Evolutionary conservation across 2,113 vertebrate species (phyloP).

Genomic region (Nerophis ophidion): DNA sequence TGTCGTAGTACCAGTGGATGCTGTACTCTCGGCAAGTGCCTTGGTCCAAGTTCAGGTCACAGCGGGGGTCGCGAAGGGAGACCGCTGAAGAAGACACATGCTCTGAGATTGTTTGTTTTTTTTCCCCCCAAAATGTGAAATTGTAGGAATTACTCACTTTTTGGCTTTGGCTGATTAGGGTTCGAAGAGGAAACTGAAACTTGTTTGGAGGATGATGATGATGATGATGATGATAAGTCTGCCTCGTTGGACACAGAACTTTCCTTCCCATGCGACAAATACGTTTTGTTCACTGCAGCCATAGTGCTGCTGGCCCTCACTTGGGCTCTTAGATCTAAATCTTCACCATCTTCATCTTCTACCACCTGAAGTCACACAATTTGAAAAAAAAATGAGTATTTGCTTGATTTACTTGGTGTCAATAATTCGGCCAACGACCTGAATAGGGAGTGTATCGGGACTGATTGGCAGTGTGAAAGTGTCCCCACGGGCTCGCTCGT

Average conservation of each 20-base stretch:
- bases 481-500: constrained; percentile 50
- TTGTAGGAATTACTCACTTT: constrained; percentile 51
- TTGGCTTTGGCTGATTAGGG: constrained; percentile 26
- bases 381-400: neutral
- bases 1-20: constrained; percentile 81
- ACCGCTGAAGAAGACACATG: constrained; percentile 53
- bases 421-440: constrained; percentile 43
- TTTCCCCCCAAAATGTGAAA: neutral
- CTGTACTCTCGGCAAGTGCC: constrained; percentile 74
- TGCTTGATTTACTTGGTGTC: neutral
- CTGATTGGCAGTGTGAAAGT: constrained; percentile 61
- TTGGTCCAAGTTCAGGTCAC: constrained; percentile 70
- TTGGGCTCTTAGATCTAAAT: constrained; percentile 58
- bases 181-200: constrained; percentile 29
- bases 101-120: neutral
- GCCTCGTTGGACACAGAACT: constrained; percentile 29
- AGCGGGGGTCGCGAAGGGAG: constrained; percentile 41
- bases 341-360: constrained; percentile 67
- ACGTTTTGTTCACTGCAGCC: constrained; percentile 47
- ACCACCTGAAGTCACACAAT: constrained; percentile 45
- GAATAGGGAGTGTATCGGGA: constrained; percentile 49
- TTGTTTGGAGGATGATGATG: constrained; percentile 33
- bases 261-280: constrained; percentile 33
- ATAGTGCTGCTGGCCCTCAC: constrained; percentile 42
- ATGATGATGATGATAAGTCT: constrained; percentile 36